Base-by-base conservation (phyloP, 2,113 vertebrate species). In the Cheilinus undulatus region DNA sequence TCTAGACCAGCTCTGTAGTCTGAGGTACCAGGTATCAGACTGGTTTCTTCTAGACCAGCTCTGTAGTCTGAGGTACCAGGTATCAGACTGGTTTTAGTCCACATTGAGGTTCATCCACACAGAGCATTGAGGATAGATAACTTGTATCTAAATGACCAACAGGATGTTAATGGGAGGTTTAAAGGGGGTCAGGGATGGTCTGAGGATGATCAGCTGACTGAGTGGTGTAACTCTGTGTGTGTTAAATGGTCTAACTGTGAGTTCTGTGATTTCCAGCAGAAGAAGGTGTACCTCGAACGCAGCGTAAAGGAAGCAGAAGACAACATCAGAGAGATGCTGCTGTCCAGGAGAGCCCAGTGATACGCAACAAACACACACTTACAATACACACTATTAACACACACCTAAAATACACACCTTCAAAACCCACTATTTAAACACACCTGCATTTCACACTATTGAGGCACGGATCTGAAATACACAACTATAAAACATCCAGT, bases 271-370 rank as follows among this genome's bases (percentile, higher is more conserved):
- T 68, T 83, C 14, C 93, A 99, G 97, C 96, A 99, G 90, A 96
- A 95, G 89, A 98, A 99, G 83, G 93, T 95, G 0, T 99, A 98
- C 84, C 94, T 98, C 83, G 97, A 98, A 83, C 95, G 96, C 78
- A 98, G 96, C 0, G 96, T 99, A 63, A 99, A 98, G 80, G 97
- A 99, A 58, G 96, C 97, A 0, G 96, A 99, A 54, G 97, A 98
- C 85, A 99, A 99, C 76, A 99, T 99, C 84, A 90, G 97, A 80
- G 97, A 98, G 78, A 99, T 98, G 97, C 89, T 98, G 80, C 93
- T 97, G 93, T 95, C 97, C n/a, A 91, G 96, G 57, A 94, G 96
- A 78, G 91, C 95, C 0, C 96, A 97, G 68, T 99, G 92, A 93
- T 40, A 30, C 7, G 34, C 5, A 51, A 51, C 63, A 59, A 17